Evolutionary conservation across 1,140 invertebrate genomes (phyloP).

Genomic region (Dreissena polymorpha): DNA sequence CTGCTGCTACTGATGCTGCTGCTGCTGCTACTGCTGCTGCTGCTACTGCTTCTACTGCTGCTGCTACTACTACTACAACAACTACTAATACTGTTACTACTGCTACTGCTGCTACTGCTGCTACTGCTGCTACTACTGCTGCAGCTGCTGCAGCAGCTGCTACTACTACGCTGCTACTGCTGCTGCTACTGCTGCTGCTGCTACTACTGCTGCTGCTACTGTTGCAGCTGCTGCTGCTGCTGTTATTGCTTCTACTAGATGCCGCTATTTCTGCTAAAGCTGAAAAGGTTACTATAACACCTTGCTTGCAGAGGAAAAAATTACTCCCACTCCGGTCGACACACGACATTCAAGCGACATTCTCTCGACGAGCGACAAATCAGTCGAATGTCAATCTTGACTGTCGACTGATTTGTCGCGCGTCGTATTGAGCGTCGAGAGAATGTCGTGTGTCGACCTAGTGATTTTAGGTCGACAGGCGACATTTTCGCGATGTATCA

Average conservation of each 20-base stretch:
- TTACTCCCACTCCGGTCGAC: background rate
- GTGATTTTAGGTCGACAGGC: too few species aligned
- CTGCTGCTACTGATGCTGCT: too few species aligned
- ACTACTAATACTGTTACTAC: too few species aligned
- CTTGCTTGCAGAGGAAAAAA: background rate
- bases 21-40: too few species aligned
- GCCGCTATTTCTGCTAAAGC: background rate
- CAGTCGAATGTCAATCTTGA: too few species aligned
- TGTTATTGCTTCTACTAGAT: background rate
- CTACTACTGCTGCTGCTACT: slow-evolving; percentile 1
- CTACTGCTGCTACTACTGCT: slow-evolving; percentile 1
- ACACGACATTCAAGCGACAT: too few species aligned
- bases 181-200: background rate
- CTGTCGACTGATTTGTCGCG: too few species aligned
- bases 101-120: background rate
- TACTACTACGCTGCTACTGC: background rate
- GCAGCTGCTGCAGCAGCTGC: background rate
- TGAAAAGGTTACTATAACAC: background rate
- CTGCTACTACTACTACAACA: too few species aligned
- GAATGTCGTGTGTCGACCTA: too few species aligned
- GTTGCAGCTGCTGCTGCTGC: background rate
- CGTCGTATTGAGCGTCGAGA: too few species aligned
- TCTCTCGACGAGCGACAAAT: too few species aligned
- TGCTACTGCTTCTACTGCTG: too few species aligned
- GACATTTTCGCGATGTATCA: background rate